Conservation (phyloP, 2,113 vertebrate genomes). For the Indicator maculatus region DNA sequence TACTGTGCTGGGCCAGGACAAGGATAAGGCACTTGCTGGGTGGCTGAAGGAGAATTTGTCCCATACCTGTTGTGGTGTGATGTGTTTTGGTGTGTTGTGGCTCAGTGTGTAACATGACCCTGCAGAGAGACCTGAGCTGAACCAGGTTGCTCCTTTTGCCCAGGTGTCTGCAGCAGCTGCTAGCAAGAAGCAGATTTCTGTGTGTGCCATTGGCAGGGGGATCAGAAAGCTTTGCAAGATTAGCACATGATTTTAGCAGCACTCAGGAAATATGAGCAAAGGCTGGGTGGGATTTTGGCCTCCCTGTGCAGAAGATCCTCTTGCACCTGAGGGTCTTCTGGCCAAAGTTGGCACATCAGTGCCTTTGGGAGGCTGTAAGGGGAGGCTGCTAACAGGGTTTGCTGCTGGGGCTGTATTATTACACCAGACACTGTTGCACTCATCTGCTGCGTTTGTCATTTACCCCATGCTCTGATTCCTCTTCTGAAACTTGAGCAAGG, state of each 20-base stretch:
- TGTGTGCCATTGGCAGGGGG: background rate
- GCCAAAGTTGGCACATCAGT: background rate
- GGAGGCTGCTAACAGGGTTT: background rate
- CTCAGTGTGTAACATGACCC: background rate
- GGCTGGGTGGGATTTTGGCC: background rate
- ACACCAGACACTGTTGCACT: background rate
- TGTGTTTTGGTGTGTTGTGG: background rate
- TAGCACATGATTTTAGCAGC: background rate
- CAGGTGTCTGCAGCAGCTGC: background rate
- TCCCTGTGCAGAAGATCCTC: background rate
- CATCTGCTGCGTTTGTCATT: background rate
- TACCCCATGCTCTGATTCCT: background rate
- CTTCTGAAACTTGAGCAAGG: background rate
- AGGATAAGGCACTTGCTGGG: background rate
- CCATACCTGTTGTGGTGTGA: background rate
- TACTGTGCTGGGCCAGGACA: background rate
- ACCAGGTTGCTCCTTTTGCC: background rate
- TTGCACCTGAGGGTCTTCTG: background rate
- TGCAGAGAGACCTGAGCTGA: background rate
- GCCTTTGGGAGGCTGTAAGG: background rate
- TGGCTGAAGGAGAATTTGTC: background rate
- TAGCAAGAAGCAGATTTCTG: background rate
- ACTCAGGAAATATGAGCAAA: background rate
- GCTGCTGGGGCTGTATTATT: background rate
- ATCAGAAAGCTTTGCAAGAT: background rate